phyloP scores from a whole-genome alignment of 2,113 vertebrate genomes.

The Urocynchramus pylzowi region DNA sequence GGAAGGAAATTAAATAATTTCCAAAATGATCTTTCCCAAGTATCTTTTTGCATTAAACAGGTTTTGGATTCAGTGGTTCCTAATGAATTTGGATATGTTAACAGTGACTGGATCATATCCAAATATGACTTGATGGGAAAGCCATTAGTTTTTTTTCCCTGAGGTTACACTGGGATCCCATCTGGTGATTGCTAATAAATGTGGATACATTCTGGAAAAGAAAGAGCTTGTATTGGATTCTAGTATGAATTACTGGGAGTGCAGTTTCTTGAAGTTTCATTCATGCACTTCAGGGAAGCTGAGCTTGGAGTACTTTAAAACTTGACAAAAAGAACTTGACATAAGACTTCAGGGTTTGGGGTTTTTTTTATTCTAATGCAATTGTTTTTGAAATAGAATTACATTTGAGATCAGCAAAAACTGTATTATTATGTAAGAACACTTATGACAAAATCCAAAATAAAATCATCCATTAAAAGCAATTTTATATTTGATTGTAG shows the following conservation, averaged over 20 bases:
- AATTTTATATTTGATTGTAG: neutral
- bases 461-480: neutral
- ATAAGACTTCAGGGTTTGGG: neutral
- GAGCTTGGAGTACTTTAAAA: neutral
- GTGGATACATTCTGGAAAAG: neutral
- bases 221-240: neutral
- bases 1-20: constrained; percentile 28
- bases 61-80: constrained; percentile 31
- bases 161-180: constrained; percentile 57
- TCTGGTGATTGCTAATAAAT: constrained; percentile 62
- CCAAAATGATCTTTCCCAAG: neutral
- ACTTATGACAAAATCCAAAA: neutral
- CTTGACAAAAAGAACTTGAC: neutral
- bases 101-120: constrained; percentile 52
- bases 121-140: constrained; percentile 65
- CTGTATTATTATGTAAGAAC: neutral
- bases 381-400: neutral
- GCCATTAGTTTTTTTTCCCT: constrained; percentile 54
- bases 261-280: constrained; percentile 20
- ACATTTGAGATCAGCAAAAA: neutral
- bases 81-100: constrained; percentile 53
- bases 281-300: neutral
- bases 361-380: neutral
- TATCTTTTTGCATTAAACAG: constrained; percentile 1
- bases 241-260: neutral